phyloP scores from a whole-genome alignment of 2,888 invertebrate species.

The Limnephilus auricula region DNA sequence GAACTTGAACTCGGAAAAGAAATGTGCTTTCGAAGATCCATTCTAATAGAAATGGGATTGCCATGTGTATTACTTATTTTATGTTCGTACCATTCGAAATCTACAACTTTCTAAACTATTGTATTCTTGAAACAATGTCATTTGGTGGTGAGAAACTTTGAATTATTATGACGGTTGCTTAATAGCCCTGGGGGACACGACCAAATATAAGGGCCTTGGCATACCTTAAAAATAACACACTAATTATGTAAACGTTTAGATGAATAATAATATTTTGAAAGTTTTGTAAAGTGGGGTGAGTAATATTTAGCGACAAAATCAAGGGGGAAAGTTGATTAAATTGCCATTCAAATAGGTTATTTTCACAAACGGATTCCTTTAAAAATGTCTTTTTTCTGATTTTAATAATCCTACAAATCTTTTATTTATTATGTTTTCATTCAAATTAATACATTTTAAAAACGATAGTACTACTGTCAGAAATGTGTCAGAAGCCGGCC shows the following conservation, averaged over 20 bases:
- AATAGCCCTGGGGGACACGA: background rate
- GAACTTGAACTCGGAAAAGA: background rate
- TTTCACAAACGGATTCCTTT: too few relatives aligned
- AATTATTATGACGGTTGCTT: background rate
- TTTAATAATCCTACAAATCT: too few relatives aligned
- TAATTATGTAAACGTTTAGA: background rate
- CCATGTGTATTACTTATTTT: background rate
- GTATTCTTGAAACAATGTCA: background rate
- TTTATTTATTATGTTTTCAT: too few relatives aligned
- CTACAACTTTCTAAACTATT: slow-evolving; percentile 9
- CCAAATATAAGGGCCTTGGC: background rate
- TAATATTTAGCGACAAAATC: background rate
- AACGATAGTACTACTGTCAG: too few relatives aligned
- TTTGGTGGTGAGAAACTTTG: background rate
- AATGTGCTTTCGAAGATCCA: background rate
- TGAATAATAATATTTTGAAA: background rate
- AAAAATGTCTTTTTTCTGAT: too few relatives aligned
- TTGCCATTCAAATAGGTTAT: background rate
- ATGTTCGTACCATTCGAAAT: background rate
- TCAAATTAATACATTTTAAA: too few relatives aligned
- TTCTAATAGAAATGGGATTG: background rate
- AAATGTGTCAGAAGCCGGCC: too few relatives aligned
- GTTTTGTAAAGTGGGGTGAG: background rate
- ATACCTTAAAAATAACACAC: background rate
- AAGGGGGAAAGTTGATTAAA: background rate